Base-by-base conservation (phyloP, 2,113 vertebrate species). In the Ageneiosus marmoratus region DNA sequence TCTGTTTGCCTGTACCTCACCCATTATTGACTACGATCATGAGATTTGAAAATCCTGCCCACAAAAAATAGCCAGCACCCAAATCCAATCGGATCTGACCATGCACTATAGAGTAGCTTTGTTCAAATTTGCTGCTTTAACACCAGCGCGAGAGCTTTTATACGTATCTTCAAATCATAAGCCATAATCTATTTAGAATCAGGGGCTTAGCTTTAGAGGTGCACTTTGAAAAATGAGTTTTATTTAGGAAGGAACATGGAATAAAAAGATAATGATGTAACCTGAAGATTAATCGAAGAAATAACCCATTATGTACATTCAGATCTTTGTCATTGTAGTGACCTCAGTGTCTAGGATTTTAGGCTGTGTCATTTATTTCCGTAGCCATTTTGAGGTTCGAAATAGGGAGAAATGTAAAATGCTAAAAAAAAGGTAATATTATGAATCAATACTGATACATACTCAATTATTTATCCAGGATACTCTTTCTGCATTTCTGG, bases 381-480 rank as follows among this genome's bases (percentile, higher is more conserved):
- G 72, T 24, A 56, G 73, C 1, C 50, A 18, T 78, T 78, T 55
- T 67, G 27, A 50, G 27, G 80, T 80, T 70, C 76, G 77, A 80
- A 62, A 74, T 67, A 44, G 62, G 27, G 41, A 63, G 58, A 76
- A 75, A 48, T 37, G 58, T 53, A 62, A 16, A 63, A 60, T 63
- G 62, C 46, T 74, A 69, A 77, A 80, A 50, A 62, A 74, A 44
- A 16, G 41, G 34, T 20, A 84, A 85, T 82, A 75, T 75, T 62
- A 77, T 65, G 37, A 89, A 87, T 89, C 86, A 84, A 86, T 89
- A 82, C 76, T 13, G 44, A 84, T 76, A 76, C 85, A 81, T 60
- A 44, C 75, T 88, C 72, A 88, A 88, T 87, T 87, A 87, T 87
- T 89, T 77, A 89, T 86, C 82, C 50, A 44, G 84, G 56, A 79